Evolutionary conservation across 2,113 vertebrate species (phyloP).

Genomic region (Spea multiplicata): DNA sequence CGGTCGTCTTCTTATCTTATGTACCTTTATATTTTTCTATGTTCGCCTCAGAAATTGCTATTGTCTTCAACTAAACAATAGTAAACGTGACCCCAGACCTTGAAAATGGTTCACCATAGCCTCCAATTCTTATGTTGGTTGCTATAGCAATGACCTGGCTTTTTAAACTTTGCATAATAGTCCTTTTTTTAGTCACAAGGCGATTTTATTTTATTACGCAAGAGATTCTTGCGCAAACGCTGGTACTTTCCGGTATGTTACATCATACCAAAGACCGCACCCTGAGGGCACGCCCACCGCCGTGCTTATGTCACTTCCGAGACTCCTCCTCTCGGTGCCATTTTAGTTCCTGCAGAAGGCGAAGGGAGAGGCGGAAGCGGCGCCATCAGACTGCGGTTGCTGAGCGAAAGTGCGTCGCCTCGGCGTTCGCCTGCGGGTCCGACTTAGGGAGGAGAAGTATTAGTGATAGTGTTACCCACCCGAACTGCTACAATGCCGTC

Average conservation of each 20-base stretch:
- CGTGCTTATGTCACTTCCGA: conserved; percentile 30
- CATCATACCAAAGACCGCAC: not conserved
- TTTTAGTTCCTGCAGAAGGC: conserved; percentile 60
- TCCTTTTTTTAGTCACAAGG: too few relatives aligned
- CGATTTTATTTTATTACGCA: too few relatives aligned
- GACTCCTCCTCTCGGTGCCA: conserved; percentile 55
- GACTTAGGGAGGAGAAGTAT: not conserved
- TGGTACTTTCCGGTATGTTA: not conserved
- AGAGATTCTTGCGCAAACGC: too few relatives aligned
- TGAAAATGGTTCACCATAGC: too few relatives aligned
- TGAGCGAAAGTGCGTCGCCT: not conserved
- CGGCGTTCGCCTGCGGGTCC: conserved; percentile 37
- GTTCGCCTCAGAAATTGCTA: too few relatives aligned
- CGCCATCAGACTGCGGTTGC: conserved; percentile 3
- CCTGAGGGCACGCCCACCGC: not conserved
- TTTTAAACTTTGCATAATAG: too few relatives aligned
- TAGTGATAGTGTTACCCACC: not conserved
- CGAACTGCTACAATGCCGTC: conserved; percentile 69
- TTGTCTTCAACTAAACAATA: too few relatives aligned
- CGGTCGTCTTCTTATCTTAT: too few relatives aligned
- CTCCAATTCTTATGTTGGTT: too few relatives aligned
- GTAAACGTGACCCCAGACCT: too few relatives aligned
- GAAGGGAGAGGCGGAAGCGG: conserved; percentile 31
- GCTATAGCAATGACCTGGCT: too few relatives aligned
- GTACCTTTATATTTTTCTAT: too few relatives aligned